These are phyloP conservation scores for Acinonyx jubatus DNA, from an alignment of 2,113 vertebrate species.

Conservation along the genomic window DNA sequence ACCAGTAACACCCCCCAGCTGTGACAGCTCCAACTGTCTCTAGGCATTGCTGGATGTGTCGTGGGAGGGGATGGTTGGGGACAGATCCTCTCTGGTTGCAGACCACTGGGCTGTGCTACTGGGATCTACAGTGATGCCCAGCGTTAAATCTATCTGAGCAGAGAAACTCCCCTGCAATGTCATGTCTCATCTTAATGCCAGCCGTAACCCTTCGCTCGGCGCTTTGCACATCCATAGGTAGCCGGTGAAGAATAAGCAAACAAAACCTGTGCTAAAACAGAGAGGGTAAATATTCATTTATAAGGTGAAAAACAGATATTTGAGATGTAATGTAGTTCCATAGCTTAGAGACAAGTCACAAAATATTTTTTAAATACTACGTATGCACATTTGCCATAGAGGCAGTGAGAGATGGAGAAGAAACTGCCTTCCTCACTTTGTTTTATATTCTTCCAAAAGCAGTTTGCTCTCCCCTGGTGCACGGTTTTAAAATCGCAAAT, in stretches of 20 bases:
- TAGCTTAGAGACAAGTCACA: not conserved
- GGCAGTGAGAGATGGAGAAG: not conserved
- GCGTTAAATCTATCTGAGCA: not conserved
- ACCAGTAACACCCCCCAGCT: not conserved
- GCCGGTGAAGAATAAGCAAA: not conserved
- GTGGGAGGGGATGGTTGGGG: not conserved
- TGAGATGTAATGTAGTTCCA: not conserved
- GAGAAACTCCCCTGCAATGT: not conserved
- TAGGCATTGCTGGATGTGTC: not conserved
- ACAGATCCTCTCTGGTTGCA: not conserved
- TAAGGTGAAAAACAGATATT: not conserved
- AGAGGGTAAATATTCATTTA: not conserved
- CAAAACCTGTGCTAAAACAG: not conserved
- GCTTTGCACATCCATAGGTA: not conserved
- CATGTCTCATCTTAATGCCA: not conserved
- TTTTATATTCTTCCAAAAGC: not conserved
- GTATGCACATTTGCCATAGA: not conserved
- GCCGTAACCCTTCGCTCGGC: not conserved
- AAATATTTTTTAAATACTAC: not conserved
- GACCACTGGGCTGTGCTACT: not conserved
- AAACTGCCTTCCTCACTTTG: not conserved
- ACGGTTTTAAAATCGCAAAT: not conserved
- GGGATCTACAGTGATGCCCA: not conserved
- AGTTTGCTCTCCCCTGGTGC: not conserved
- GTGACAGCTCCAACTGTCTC: not conserved